A percentile compares a stretch with the other conserved stretches of the same genome.
Conservation (phyloP, 2,113 vertebrate genomes). For the Cheilinus undulatus region DNA sequence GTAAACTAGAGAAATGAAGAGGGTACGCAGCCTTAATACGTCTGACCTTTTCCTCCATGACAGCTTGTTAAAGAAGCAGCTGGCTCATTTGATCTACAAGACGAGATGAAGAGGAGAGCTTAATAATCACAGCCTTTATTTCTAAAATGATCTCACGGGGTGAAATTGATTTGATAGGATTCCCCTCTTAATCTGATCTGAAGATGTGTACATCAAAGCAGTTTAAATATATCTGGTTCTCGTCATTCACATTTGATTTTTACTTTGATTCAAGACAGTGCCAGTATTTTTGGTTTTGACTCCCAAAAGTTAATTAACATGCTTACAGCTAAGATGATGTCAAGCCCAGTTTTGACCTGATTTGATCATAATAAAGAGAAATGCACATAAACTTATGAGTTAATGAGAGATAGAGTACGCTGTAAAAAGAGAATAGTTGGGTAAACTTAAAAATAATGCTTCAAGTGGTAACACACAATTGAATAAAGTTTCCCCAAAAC, state of each 20-base stretch:
- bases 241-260: neutral
- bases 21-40: conserved; percentile 48
- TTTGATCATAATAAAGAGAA: too few relatives aligned
- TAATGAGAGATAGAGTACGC: too few relatives aligned
- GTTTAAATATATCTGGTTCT: neutral
- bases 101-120: conserved; percentile 19
- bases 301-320: too few relatives aligned
- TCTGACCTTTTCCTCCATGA: conserved; percentile 61
- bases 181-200: neutral
- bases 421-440: too few relatives aligned
- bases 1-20: conserved; percentile 35
- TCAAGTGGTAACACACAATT: too few relatives aligned
- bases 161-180: neutral
- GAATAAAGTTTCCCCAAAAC: too few relatives aligned
- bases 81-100: conserved; percentile 47
- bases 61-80: conserved; percentile 50
- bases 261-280: too few relatives aligned
- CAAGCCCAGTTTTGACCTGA: too few relatives aligned
- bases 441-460: too few relatives aligned
- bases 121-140: neutral
- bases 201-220: neutral
- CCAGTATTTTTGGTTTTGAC: too few relatives aligned
- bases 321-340: too few relatives aligned
- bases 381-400: too few relatives aligned
- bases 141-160: neutral